Evolutionary conservation across 2,888 invertebrate genomes (phyloP), one percentile per base, ranked within the genome.

Genomic region (Gymnocheta viridis): DNA sequence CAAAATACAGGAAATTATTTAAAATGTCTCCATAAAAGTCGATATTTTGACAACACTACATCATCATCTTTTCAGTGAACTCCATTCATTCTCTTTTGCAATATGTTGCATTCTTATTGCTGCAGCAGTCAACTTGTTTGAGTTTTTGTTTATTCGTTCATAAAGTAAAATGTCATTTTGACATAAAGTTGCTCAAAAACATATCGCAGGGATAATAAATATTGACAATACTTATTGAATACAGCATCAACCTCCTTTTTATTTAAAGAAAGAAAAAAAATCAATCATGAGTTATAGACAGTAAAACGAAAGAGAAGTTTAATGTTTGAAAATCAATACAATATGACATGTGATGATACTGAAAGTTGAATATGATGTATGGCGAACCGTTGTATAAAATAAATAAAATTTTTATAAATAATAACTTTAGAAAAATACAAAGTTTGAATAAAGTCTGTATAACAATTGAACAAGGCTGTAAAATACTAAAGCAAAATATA

Each of bases 261-360:
- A 4, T 22, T 2, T 47, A 6, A 38, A 38, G 41, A 14, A 32
- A 32, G 9, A 38, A 1, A 38, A 27, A 78, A 79, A 83, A 66
- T n/a, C n/a, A n/a, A n/a, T n/a, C n/a, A 84, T 84, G 81, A 81
- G 47, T 81, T 84, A 81, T 73, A 73, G 84, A 81, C 84, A 81
- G 77, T 72, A 60, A 60, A 83, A 81, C 60, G 81, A 81, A 73
- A 81, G 67, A 64, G 32, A 54, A 47, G 32, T 70, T 79, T 79
- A 56, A 81, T 77, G 77, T 72, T 81, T 60, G 29, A 77, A 70
- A 81, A 56, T 73, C 77, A 77, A 81, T 72, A 32, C 49, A 72
- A 66, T 54, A 41, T 67, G 77, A 81, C 81, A 77, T 77, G 67
- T 80, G 83, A 76, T 70, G 70, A 44, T 77, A 78, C 62, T 70